Percentiles rank a stretch among this genome's conserved stretches.
Evolutionary conservation across 1,140 invertebrate species (phyloP).

Genomic region (Lasaia peninsularis): DNA sequence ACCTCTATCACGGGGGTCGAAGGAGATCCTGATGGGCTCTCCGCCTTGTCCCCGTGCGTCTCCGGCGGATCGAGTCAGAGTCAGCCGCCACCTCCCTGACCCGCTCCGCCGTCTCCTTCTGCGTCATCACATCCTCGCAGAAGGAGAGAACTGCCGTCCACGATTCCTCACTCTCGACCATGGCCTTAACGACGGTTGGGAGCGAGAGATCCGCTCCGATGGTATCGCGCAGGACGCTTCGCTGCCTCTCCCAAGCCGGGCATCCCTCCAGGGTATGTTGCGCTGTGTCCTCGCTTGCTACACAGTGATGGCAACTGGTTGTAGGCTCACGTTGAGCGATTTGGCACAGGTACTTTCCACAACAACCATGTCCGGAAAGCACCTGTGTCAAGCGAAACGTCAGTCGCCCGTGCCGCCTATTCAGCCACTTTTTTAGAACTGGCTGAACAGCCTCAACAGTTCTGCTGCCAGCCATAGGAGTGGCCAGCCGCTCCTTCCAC

Average conservation of each 20-base stretch:
- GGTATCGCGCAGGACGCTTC: neutral
- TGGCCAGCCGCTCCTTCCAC: neutral
- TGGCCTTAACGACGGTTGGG: neutral
- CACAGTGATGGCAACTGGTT: neutral
- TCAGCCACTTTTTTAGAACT: neutral
- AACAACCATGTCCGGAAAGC: too few species aligned
- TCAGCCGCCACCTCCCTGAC: neutral
- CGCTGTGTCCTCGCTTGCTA: neutral
- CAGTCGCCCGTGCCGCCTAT: neutral
- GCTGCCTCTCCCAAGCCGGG: neutral
- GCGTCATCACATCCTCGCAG: too few species aligned
- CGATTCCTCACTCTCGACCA: constrained; percentile 1
- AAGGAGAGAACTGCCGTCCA: too few species aligned
- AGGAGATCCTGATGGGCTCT: neutral
- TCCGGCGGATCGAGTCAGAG: too few species aligned
- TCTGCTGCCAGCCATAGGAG: neutral
- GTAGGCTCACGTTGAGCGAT: neutral
- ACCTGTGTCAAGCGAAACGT: neutral
- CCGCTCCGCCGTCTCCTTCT: constrained; percentile 3
- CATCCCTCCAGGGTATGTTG: constrained; percentile 1
- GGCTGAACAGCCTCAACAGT: neutral
- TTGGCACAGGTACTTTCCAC: neutral
- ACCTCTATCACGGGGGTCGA: neutral
- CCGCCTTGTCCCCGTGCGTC: neutral
- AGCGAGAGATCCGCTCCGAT: neutral